phyloP scores from a whole-genome alignment of 1,140 invertebrate genomes.

The Eulimnadia texana region DNA sequence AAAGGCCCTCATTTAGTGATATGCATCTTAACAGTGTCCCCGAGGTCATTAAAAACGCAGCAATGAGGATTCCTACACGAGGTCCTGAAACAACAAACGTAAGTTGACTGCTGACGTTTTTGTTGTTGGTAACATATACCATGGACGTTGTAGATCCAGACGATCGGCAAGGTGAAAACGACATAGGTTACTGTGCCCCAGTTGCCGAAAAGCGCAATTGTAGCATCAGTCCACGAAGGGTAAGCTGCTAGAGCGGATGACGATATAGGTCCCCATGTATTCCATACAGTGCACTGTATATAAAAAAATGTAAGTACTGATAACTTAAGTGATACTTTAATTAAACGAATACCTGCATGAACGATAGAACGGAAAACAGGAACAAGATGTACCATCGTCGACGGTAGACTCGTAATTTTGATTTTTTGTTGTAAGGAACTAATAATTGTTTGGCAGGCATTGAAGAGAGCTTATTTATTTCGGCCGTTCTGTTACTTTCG shows the following conservation, averaged over 20 bases:
- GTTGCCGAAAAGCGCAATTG: slow-evolving; percentile 34
- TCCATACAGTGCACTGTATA: slow-evolving; percentile 31
- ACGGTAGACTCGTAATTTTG: neutral
- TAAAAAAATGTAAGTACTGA: neutral
- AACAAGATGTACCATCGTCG: slow-evolving; percentile 12
- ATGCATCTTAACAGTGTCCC: slow-evolving; percentile 25
- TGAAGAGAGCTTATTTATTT: neutral
- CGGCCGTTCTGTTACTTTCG: neutral
- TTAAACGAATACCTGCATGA: slow-evolving; percentile 5
- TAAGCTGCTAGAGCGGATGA: slow-evolving; percentile 31
- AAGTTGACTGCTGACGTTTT: neutral
- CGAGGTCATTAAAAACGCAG: slow-evolving; percentile 20
- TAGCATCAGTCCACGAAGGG: slow-evolving; percentile 31
- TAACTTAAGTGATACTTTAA: neutral
- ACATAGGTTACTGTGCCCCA: slow-evolving; percentile 38
- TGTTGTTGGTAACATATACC: slow-evolving; percentile 19
- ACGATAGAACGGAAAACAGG: slow-evolving; percentile 9
- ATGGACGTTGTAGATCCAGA: slow-evolving; percentile 31
- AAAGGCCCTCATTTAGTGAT: slow-evolving; percentile 18
- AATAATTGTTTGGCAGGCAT: neutral
- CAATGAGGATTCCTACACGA: slow-evolving; percentile 22
- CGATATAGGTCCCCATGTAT: slow-evolving; percentile 38
- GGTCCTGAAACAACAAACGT: slow-evolving; percentile 21
- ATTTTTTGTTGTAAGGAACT: neutral
- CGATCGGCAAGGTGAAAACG: slow-evolving; percentile 29